Percentiles rank a stretch among this genome's conserved stretches.
These are phyloP conservation scores for Tetraodon nigroviridis DNA, from an alignment of 2,113 vertebrate genomes.

Conservation along the genomic window DNA sequence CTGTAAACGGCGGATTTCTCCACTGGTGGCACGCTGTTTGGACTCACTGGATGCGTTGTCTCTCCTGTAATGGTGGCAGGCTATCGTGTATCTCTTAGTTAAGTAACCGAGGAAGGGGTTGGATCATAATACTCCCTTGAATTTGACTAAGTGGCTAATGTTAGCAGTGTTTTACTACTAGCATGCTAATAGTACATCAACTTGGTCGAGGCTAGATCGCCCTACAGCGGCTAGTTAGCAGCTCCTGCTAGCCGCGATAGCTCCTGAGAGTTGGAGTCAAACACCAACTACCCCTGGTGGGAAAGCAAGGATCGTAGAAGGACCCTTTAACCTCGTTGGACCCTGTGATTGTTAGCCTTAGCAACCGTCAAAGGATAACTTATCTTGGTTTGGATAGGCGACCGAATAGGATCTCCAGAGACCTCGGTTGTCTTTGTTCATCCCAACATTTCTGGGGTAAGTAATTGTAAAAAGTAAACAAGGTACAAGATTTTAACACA, in stretches of 20 bases:
- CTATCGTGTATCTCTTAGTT: neutral
- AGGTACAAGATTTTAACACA: conserved; percentile 7
- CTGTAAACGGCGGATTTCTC: conserved; percentile 26
- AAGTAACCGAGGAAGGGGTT: conserved; percentile 19
- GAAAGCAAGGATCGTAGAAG: conserved; percentile 34
- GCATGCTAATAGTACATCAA: conserved; percentile 39
- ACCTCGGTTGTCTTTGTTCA: conserved; percentile 22
- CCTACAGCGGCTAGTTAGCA: conserved; percentile 54
- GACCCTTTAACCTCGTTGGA: conserved; percentile 25
- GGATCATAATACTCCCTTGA: conserved; percentile 16
- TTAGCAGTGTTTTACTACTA: conserved; percentile 50
- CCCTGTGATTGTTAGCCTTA: conserved; percentile 19
- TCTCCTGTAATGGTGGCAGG: conserved; percentile 13
- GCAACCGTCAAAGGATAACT: conserved; percentile 13
- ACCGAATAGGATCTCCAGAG: conserved; percentile 15
- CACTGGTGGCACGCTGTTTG: conserved; percentile 17
- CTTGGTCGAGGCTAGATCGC: conserved; percentile 21
- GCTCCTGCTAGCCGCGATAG: conserved; percentile 53
- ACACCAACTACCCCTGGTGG: conserved; percentile 44
- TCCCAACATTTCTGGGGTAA: conserved; percentile 51
- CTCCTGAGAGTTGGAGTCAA: conserved; percentile 36
- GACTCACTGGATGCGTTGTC: conserved; percentile 22
- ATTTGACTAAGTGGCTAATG: conserved; percentile 39
- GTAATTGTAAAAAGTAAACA: neutral
- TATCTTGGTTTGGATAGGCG: conserved; percentile 22